These are phyloP conservation scores for Marasmarcha lunaedactyla DNA, from an alignment of 2,888 invertebrate genomes.

Conservation along the genomic window DNA sequence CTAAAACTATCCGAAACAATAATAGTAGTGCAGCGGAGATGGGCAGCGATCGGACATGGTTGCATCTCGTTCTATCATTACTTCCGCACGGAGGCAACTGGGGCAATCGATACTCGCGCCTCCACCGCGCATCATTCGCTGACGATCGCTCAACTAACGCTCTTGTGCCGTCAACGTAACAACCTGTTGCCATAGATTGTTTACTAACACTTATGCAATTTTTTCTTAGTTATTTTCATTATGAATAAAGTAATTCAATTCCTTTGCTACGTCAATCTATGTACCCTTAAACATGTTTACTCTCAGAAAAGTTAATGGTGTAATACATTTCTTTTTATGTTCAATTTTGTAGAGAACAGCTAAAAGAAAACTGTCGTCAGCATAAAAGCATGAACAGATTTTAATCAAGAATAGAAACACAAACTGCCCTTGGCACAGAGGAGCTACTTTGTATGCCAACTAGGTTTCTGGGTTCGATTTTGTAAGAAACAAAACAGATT, in stretches of 20 bases:
- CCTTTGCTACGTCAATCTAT: too few relatives aligned
- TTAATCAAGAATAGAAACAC: neutral
- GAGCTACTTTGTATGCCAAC: neutral
- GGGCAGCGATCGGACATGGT: slow-evolving; percentile 60
- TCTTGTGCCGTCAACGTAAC: slow-evolving; percentile 19
- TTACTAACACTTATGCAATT: neutral
- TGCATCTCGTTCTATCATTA: slow-evolving; percentile 68
- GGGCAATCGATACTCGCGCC: slow-evolving; percentile 73
- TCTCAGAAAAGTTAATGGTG: too few relatives aligned
- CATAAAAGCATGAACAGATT: too few relatives aligned
- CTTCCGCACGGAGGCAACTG: slow-evolving; percentile 72
- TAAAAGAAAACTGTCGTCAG: too few relatives aligned
- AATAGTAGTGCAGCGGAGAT: slow-evolving; percentile 60
- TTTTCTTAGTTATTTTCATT: too few relatives aligned
- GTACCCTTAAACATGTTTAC: too few relatives aligned
- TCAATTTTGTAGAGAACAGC: too few relatives aligned
- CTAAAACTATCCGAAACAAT: slow-evolving; percentile 55
- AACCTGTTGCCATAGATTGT: neutral
- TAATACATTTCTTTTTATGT: too few relatives aligned
- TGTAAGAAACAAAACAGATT: neutral
- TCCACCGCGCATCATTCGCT: slow-evolving; percentile 58
- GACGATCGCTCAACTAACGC: slow-evolving; percentile 52
- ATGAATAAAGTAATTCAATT: too few relatives aligned
- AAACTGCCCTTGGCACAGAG: slow-evolving; percentile 1
- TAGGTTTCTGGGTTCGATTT: slow-evolving; percentile 1